These are phyloP conservation scores for Hippocampus barbouri DNA, from an alignment of 2,113 vertebrate genomes.

Conservation along the genomic window DNA sequence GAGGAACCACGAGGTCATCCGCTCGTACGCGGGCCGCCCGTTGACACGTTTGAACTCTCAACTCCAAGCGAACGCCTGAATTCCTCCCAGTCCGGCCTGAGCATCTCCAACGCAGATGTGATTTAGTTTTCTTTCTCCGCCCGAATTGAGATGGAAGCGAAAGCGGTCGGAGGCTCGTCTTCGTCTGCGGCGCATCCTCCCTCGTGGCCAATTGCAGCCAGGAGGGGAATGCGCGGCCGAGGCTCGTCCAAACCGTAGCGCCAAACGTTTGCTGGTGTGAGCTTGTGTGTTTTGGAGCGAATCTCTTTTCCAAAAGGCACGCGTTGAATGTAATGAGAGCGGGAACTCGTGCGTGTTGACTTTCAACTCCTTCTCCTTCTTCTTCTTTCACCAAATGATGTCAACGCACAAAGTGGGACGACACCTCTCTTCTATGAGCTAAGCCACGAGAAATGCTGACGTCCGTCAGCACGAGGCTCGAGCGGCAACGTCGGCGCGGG, in stretches of 20 bases:
- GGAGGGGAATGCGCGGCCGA: conserved; percentile 4
- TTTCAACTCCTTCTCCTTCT: not conserved
- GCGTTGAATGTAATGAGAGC: not conserved
- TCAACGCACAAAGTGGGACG: conserved; percentile 2
- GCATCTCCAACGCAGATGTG: conserved; percentile 13
- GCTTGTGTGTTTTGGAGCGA: conserved; percentile 16
- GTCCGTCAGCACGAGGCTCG: conserved; percentile 34
- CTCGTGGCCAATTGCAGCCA: conserved; percentile 12
- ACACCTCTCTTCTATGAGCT: conserved; percentile 35
- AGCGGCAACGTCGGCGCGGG: conserved; percentile 29
- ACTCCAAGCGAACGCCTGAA: not conserved
- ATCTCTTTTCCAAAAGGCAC: conserved; percentile 7
- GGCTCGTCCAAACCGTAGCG: conserved; percentile 11
- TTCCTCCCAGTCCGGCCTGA: conserved; percentile 1
- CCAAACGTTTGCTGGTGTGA: conserved; percentile 9
- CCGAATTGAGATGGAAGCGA: conserved; percentile 3
- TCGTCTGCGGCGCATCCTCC: conserved; percentile 6
- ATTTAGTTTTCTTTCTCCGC: conserved; percentile 24
- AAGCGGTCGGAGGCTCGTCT: conserved; percentile 23
- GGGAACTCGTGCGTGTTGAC: not conserved
- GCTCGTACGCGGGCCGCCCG: not conserved
- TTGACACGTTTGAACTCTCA: not conserved
- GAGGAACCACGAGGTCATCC: not conserved
- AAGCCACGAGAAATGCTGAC: conserved; percentile 18
- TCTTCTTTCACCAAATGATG: not conserved